Base-by-base conservation (phyloP, 1,140 invertebrate species). In the Drosophila bipectinata region DNA sequence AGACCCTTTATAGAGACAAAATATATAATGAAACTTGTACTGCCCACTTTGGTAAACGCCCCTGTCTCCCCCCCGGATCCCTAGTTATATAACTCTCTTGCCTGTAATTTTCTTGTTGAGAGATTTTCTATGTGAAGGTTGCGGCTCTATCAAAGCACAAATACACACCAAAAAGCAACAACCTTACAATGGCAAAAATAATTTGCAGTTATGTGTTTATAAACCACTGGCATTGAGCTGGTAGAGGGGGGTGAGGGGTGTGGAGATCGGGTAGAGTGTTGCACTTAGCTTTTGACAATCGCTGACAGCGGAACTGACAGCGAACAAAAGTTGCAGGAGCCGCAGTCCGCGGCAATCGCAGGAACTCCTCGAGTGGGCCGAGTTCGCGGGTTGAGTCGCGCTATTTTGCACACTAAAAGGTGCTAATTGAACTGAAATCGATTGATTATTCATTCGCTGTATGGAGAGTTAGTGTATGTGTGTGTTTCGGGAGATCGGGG, bases 61-160 rank as follows among this genome's bases (percentile, higher is more conserved):
- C 41, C 68, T 53, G 39, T 39, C 34, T 28, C 64, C 49, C 45
- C 34, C 28, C 44, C 44, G 6, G 26, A 34, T 4, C 49, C 15
- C 18, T 26, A 12, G 3, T 56, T 69, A 57, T 57, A 69, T 57
- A 57, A 69, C 47, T 62, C 37, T 37, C 12, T 59, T 51, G 75
- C 45, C 28, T 75, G 78, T 88, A 90, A 90, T 90, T 90, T 90
- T 90, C 89, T 82, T 89, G 83, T 79, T 91, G 88, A 91, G 76
- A 85, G 89, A 90, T 91, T 91, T 91, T 91, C 83, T 91, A 79
- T 91, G 89, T 91, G 88, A 91, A 91, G 89, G 89, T 90, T 89
- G 71, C 47, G 49, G 73, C 71, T 64, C 66, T 79, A 83, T 72
- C 69, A 69, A 69, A 63, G 62, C 56, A 48, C 48, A 53, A 37